Conservation (phyloP, 1,140 invertebrate species). For the Oppia nitens region DNA sequence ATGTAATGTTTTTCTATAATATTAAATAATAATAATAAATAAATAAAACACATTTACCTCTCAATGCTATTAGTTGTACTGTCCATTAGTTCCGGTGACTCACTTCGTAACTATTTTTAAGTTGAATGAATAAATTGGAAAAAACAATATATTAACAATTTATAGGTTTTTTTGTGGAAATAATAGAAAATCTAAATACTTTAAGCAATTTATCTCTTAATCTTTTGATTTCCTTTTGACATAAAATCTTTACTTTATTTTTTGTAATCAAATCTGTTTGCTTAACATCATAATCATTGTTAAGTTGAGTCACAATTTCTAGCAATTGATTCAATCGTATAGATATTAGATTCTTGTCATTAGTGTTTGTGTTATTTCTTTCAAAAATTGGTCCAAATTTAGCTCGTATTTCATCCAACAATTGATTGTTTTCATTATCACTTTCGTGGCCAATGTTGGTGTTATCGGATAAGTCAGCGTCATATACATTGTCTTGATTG, state of each 20-base stretch:
- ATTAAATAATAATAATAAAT: too few relatives aligned
- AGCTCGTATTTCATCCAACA: neutral
- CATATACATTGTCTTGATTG: too few relatives aligned
- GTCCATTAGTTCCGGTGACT: neutral
- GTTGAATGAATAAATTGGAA: neutral
- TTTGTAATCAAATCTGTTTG: too few relatives aligned
- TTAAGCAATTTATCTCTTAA: neutral
- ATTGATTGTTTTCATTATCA: neutral
- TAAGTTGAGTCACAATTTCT: neutral
- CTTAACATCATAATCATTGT: too few relatives aligned
- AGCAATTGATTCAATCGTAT: neutral
- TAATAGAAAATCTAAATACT: neutral
- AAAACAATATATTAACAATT: neutral
- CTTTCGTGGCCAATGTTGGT: neutral
- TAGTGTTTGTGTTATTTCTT: neutral
- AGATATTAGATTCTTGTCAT: neutral
- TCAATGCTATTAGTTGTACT: too few relatives aligned
- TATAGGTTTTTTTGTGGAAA: too few relatives aligned
- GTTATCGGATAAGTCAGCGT: neutral
- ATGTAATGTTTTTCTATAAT: too few relatives aligned
- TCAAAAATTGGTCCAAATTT: neutral
- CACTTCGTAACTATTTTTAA: neutral
- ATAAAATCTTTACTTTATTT: neutral
- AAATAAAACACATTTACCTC: too few relatives aligned
- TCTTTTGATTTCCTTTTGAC: neutral